Conservation (phyloP, 2,797 vertebrate species). For the Alfaro cultratus region DNA sequence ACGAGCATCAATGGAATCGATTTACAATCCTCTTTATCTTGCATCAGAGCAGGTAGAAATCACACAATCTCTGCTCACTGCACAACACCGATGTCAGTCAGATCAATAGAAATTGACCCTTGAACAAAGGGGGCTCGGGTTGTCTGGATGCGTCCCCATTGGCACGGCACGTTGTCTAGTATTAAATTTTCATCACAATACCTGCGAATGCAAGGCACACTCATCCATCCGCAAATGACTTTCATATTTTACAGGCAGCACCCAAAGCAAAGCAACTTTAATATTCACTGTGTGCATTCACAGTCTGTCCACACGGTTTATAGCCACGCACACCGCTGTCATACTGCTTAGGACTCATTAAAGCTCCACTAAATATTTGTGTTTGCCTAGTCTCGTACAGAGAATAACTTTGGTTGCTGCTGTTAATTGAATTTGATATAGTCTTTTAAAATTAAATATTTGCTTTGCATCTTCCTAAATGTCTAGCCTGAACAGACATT, state of each 20-base stretch:
- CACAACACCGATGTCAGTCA: constrained; percentile 78
- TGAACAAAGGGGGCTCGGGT: constrained; percentile 58
- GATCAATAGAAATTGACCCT: constrained; percentile 81
- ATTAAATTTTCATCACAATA: constrained; percentile 66
- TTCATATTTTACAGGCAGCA: constrained; percentile 60
- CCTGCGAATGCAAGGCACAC: constrained; percentile 50
- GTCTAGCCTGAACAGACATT: not conserved
- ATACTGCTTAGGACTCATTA: constrained; percentile 61
- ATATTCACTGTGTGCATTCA: constrained; percentile 54
- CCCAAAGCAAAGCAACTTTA: constrained; percentile 42
- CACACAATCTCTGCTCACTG: constrained; percentile 72
- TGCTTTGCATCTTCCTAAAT: constrained; percentile 22
- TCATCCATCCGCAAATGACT: constrained; percentile 66
- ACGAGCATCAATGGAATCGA: constrained; percentile 78
- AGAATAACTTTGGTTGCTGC: constrained; percentile 29
- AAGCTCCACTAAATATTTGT: constrained; percentile 40
- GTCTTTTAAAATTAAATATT: constrained; percentile 35
- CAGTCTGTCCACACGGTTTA: constrained; percentile 49
- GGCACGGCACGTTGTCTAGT: constrained; percentile 52
- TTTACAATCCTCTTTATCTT: constrained; percentile 81
- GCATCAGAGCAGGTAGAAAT: constrained; percentile 77
- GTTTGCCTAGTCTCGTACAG: constrained; percentile 19
- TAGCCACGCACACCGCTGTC: constrained; percentile 52
- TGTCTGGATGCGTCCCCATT: constrained; percentile 57
- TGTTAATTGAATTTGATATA: constrained; percentile 36